Conservation (phyloP, 2,888 invertebrate species). For the Protophormia terraenovae region DNA sequence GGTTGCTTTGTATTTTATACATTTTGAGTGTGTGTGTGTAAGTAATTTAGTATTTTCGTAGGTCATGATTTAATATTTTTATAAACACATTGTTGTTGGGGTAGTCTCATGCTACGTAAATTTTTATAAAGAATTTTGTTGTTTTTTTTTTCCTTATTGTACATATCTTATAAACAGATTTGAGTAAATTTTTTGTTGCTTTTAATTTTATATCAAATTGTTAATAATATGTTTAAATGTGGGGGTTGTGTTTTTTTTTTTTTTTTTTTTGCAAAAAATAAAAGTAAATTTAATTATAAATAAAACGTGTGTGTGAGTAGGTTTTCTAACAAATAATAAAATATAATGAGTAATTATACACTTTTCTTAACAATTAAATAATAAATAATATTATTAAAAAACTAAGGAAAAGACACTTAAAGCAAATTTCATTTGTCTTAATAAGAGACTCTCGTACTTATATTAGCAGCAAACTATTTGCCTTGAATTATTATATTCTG, state of each 20-base stretch:
- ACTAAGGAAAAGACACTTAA: neutral
- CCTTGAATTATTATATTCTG: slow-evolving; percentile 21
- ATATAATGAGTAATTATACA: neutral
- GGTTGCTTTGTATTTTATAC: slow-evolving; percentile 1
- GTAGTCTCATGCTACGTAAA: slow-evolving; percentile 55
- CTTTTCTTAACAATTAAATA: slow-evolving; percentile 33
- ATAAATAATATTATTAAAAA: neutral
- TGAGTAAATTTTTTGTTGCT: neutral
- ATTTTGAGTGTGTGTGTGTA: neutral
- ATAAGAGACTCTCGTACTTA: no score
- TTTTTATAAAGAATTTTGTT: slow-evolving; percentile 19
- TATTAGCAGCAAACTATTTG: neutral
- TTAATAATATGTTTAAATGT: slow-evolving; percentile 9
- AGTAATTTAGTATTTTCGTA: slow-evolving; percentile 60
- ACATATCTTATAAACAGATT: neutral
- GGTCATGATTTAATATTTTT: slow-evolving; percentile 59
- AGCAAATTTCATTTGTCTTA: neutral
- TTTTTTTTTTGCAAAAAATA: neutral
- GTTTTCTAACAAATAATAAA: neutral
- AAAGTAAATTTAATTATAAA: neutral
- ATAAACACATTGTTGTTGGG: slow-evolving; percentile 30
- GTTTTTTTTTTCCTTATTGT: neutral
- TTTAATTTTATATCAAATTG: slow-evolving; percentile 35
- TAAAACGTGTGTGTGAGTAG: slow-evolving; percentile 1
- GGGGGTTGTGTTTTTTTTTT: slow-evolving; percentile 26